Base-by-base conservation (phyloP, 2,888 invertebrate genomes). In the Meteorus colon region DNA sequence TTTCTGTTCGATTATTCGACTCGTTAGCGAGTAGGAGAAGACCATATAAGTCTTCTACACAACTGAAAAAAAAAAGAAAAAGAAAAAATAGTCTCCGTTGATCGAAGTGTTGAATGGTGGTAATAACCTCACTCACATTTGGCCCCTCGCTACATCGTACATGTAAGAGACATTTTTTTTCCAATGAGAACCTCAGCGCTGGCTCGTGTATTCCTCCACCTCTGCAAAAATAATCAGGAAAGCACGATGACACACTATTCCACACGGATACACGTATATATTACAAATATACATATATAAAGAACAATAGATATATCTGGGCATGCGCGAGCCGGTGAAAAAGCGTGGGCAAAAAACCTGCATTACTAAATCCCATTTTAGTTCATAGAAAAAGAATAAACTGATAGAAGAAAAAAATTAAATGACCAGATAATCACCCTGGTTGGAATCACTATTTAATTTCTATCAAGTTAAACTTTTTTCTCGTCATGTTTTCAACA, bases 311-410 rank as follows among this genome's bases (percentile, higher is more conserved):
- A 37, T n/a, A 66, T 55, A 51, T 45, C 65, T 55, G 65, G 51
- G 65, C 73, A 73, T 73, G 73, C 73, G 73, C 51, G 65, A 65
- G 73, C 73, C 73, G 73, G 73, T 31, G 29, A 63, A 41, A 65
- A 63, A 73, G 48, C 65, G 65, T 73, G 73, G 41, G 63, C 63
- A 41, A 71, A 62, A 71, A 48, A 31, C 34, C 65, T 51, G 65
- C 73, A 73, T 73, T 65, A 34, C 51, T 41, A 34, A n/a, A 72
- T 62, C 24, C 59, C 45, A 24, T 72, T 37, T 31, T 63, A 60
- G 41, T 63, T 37, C 1, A 24, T 48, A 48, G 14, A 16, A 4
- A 48, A 48, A 48, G 16, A 48, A 48, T 5, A 2, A 48, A 34
- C 8, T 48, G 14, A 16, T 5, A 4, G 16, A 48, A 48, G 16